These are phyloP conservation scores for Bembecia ichneumoniformis DNA, from an alignment of 2,888 invertebrate species.

Conservation along the genomic window DNA sequence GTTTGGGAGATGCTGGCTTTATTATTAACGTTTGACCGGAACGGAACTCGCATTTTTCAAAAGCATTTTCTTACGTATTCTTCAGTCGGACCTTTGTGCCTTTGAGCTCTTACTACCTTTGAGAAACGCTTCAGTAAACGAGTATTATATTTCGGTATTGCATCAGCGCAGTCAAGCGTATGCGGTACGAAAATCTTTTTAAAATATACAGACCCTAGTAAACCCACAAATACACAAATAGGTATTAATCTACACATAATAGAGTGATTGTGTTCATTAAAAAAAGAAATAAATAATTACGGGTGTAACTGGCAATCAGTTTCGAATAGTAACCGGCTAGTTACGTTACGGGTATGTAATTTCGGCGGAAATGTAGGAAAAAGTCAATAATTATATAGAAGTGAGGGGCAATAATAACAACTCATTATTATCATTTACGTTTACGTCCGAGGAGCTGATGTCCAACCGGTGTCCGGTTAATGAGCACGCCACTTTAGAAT, in stretches of 20 bases:
- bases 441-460: slow-evolving; percentile 24
- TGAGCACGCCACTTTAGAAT: slow-evolving; percentile 31
- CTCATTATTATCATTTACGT: slow-evolving; percentile 56
- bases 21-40: slow-evolving; percentile 41
- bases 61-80: neutral
- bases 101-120: neutral
- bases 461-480: slow-evolving; percentile 35
- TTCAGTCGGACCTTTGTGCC: neutral
- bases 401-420: slow-evolving; percentile 49
- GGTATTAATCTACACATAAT: slow-evolving; percentile 20
- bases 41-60: slow-evolving; percentile 19
- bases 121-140: neutral
- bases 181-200: too few relatives aligned
- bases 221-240: slow-evolving; percentile 4
- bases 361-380: slow-evolving; percentile 54
- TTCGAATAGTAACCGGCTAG: slow-evolving; percentile 1
- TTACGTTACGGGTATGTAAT: slow-evolving; percentile 30
- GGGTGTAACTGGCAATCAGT: slow-evolving; percentile 22
- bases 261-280: slow-evolving; percentile 39
- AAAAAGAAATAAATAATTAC: slow-evolving; percentile 27
- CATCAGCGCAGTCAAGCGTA: too few relatives aligned
- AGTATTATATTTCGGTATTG: neutral
- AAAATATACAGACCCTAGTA: neutral
- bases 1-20: neutral
- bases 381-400: slow-evolving; percentile 55